Evolutionary conservation across 2,113 vertebrate genomes (phyloP).

Genomic region (Pyxicephalus adspersus): DNA sequence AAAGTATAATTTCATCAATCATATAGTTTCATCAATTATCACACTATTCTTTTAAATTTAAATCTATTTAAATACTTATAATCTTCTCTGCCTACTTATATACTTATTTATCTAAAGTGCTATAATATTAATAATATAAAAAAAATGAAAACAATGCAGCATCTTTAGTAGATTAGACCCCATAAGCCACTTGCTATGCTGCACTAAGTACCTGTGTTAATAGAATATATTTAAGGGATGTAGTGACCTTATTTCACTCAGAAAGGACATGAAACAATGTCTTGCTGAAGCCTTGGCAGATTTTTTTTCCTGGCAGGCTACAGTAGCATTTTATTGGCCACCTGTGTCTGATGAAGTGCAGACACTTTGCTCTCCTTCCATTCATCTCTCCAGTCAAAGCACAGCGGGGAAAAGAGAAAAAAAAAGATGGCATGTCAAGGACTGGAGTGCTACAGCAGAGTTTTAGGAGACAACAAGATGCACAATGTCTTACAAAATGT

Average conservation of each 20-base stretch:
- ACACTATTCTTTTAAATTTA: no score
- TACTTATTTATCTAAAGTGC: background rate
- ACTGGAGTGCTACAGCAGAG: constrained; percentile 1
- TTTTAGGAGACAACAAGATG: constrained; percentile 14
- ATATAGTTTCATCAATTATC: no score
- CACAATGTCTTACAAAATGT: background rate
- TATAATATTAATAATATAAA: constrained; percentile 12
- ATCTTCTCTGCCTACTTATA: background rate
- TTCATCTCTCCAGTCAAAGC: constrained; percentile 53
- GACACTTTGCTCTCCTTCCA: constrained; percentile 43
- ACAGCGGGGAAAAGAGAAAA: constrained; percentile 43
- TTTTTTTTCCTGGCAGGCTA: constrained; percentile 53
- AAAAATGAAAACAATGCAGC: background rate
- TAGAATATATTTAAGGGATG: constrained; percentile 36
- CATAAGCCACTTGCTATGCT: constrained; percentile 15
- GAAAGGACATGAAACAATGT: constrained; percentile 51
- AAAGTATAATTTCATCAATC: no score
- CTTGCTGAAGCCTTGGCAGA: constrained; percentile 44
- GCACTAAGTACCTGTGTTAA: constrained; percentile 27
- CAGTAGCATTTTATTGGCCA: constrained; percentile 50
- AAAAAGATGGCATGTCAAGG: constrained; percentile 40
- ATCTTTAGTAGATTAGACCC: background rate
- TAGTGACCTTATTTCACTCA: constrained; percentile 48
- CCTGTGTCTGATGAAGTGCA: constrained; percentile 50
- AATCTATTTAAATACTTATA: no score